A percentile compares a stretch with the other conserved stretches of the same genome.
These are phyloP conservation scores for Zeus faber DNA, from an alignment of 2,113 vertebrate genomes.

Conservation along the genomic window DNA sequence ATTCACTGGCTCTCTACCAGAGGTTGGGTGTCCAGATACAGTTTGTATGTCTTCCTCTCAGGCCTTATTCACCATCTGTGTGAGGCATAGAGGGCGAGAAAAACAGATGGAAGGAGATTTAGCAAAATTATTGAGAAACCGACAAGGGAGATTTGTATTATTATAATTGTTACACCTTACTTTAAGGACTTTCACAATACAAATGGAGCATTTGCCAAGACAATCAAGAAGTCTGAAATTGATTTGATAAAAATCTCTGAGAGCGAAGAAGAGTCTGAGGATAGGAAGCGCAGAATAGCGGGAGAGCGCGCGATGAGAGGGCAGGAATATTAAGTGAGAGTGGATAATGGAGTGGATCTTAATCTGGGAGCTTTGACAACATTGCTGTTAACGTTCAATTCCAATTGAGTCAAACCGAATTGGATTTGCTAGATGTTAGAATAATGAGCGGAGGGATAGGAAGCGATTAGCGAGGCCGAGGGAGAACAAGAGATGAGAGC, in stretches of 20 bases:
- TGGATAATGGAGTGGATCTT: background rate
- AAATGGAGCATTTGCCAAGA: too few species aligned
- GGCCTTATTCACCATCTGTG: constrained; percentile 33
- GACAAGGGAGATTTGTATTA: background rate
- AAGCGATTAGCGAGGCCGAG: background rate
- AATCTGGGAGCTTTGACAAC: too few species aligned
- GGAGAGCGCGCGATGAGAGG: too few species aligned
- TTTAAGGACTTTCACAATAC: too few species aligned
- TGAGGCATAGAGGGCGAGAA: constrained; percentile 5
- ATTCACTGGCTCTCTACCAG: constrained; percentile 10
- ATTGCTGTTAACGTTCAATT: too few species aligned
- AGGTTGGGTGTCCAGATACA: constrained; percentile 6
- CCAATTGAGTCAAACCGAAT: background rate
- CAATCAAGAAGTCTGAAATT: too few species aligned
- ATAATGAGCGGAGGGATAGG: background rate
- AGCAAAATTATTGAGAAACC: background rate
- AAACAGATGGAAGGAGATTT: background rate
- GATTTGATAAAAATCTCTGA: too few species aligned
- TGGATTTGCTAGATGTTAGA: background rate
- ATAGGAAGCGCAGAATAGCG: background rate
- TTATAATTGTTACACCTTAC: too few species aligned
- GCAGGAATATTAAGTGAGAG: background rate
- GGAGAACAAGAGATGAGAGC: background rate
- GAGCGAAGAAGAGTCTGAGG: too few species aligned
- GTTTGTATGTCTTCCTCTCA: constrained; percentile 4